Evolutionary conservation across 2,797 vertebrate species (phyloP).

Genomic region (Hydrophis major): DNA sequence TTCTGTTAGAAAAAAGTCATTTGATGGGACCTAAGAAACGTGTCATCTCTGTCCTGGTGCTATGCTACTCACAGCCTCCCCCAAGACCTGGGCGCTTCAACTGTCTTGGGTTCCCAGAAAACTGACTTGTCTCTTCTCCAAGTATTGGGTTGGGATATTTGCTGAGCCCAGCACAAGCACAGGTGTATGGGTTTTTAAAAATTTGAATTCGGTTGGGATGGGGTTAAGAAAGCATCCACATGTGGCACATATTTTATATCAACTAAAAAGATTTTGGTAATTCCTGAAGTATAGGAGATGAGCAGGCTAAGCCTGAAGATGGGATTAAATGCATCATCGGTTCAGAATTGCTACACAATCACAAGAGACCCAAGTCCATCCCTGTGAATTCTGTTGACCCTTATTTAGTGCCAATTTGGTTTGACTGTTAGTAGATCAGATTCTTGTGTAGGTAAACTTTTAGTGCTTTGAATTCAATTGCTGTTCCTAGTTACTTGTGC

Average conservation of each 20-base stretch:
- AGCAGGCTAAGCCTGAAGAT: neutral
- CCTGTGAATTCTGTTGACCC: neutral
- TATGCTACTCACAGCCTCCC: neutral
- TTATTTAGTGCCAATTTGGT: neutral
- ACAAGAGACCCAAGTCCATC: neutral
- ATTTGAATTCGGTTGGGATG: neutral
- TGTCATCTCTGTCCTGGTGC: neutral
- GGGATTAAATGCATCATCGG: neutral
- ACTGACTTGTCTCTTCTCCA: neutral
- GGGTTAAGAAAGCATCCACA: neutral
- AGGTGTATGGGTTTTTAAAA: neutral
- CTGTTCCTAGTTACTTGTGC: neutral
- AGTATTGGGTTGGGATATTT: neutral
- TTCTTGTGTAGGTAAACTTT: neutral
- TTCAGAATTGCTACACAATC: neutral
- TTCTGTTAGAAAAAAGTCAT: neutral
- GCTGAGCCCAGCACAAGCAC: neutral
- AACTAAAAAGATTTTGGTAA: neutral
- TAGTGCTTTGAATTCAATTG: neutral
- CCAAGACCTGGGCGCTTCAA: neutral
- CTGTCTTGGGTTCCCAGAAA: neutral
- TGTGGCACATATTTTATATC: neutral
- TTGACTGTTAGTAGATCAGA: neutral
- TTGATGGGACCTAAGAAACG: neutral
- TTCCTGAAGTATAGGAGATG: neutral